phyloP scores from a whole-genome alignment of 1,140 invertebrate species.

The Cyphomyrmex costatus region DNA sequence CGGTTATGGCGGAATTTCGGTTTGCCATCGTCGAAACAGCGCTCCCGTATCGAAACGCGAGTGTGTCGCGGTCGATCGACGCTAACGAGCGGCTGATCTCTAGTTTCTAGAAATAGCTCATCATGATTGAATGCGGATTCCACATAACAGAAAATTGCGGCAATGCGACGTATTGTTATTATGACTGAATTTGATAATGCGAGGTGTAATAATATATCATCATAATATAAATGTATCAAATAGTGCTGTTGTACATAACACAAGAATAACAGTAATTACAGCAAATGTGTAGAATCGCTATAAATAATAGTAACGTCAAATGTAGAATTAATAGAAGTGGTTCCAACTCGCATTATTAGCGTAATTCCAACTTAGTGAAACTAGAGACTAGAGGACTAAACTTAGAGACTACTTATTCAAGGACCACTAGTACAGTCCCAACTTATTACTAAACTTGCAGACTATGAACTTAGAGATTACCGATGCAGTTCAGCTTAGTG shows the following conservation, averaged over 20 bases:
- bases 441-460: conserved; percentile 41
- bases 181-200: conserved; percentile 1
- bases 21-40: conserved; percentile 71
- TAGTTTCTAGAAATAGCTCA: conserved; percentile 59
- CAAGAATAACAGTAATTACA: neutral
- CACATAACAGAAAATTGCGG: neutral
- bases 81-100: conserved; percentile 49
- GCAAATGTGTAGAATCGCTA: neutral
- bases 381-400: conserved; percentile 31
- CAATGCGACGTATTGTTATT: conserved; percentile 20
- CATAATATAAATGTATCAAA: neutral
- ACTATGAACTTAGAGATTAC: conserved; percentile 33
- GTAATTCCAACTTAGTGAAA: conserved; percentile 48
- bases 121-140: conserved; percentile 38
- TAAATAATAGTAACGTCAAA: conserved; percentile 15
- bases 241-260: neutral
- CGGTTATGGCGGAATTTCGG: conserved; percentile 77
- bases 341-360: conserved; percentile 7
- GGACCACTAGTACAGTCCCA: conserved; percentile 2
- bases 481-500: conserved; percentile 24
- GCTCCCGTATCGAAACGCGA: conserved; percentile 76
- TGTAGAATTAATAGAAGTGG: conserved; percentile 30
- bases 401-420: conserved; percentile 54
- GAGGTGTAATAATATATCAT: conserved; percentile 3
- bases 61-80: conserved; percentile 68